Evolutionary conservation across 2,888 invertebrate genomes (phyloP).

Genomic region (Hirtodrosophila duncani): DNA sequence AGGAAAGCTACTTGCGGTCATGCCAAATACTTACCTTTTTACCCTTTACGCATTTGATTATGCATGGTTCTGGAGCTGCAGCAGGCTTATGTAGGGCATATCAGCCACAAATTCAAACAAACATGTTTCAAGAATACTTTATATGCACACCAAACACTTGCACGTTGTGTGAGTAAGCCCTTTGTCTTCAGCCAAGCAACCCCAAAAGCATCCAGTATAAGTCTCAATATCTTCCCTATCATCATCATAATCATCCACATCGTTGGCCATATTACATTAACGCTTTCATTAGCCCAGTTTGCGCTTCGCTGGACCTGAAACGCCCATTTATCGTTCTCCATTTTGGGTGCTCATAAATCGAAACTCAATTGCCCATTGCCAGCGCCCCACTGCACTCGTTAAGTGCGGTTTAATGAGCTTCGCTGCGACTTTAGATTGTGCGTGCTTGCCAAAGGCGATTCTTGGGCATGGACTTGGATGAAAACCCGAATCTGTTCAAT

Average conservation of each 20-base stretch:
- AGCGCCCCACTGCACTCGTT: constrained; percentile 47
- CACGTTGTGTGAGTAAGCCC: too few relatives aligned
- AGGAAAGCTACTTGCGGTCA: constrained; percentile 25
- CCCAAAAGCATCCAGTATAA: too few relatives aligned
- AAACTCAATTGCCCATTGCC: constrained; percentile 42
- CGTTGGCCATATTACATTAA: constrained; percentile 43
- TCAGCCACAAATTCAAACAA: too few relatives aligned
- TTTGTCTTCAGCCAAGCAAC: too few relatives aligned
- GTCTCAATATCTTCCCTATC: too few relatives aligned
- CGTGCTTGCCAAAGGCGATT: constrained; percentile 54
- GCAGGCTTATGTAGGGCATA: too few relatives aligned
- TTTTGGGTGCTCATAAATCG: constrained; percentile 61
- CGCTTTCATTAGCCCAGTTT: constrained; percentile 72
- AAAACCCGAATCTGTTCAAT: constrained; percentile 62
- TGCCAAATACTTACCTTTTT: neutral
- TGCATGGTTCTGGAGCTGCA: too few relatives aligned
- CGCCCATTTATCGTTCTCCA: constrained; percentile 45
- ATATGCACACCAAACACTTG: too few relatives aligned
- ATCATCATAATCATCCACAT: constrained; percentile 2
- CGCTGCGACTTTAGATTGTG: constrained; percentile 25
- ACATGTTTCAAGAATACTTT: too few relatives aligned
- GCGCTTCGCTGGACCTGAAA: constrained; percentile 33
- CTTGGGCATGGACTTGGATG: constrained; percentile 50
- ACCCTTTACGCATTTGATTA: too few relatives aligned
- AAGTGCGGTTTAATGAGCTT: constrained; percentile 62